These are phyloP conservation scores for Hippocampus abdominalis DNA, from an alignment of 2,113 vertebrate species.

Conservation along the genomic window DNA sequence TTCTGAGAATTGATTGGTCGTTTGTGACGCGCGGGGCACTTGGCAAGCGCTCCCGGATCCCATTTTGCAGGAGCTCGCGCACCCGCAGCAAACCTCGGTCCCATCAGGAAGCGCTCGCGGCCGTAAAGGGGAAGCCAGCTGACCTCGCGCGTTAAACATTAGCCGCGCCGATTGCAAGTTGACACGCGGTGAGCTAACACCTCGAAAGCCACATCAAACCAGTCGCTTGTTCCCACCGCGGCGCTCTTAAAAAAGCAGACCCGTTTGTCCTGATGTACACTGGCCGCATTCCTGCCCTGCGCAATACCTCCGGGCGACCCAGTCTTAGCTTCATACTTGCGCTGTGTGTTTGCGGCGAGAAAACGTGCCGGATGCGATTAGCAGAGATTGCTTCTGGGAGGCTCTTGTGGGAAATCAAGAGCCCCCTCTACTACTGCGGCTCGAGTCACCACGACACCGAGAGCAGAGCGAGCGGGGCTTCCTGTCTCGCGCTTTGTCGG, in stretches of 20 bases:
- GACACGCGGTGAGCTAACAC: too few relatives aligned
- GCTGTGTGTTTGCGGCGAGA: conserved; percentile 17
- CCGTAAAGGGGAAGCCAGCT: not conserved
- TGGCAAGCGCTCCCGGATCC: conserved; percentile 24
- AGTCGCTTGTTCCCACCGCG: not conserved
- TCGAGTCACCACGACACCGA: conserved; percentile 17
- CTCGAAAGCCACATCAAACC: not conserved
- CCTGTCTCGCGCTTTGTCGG: not conserved
- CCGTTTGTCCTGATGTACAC: conserved; percentile 49
- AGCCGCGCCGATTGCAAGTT: not conserved
- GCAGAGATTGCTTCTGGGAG: conserved; percentile 29
- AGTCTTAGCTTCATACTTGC: not conserved
- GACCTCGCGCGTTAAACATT: not conserved
- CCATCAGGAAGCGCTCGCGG: not conserved
- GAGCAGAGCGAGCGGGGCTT: conserved; percentile 2
- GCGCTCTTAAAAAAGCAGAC: conserved; percentile 31
- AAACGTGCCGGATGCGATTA: conserved; percentile 42
- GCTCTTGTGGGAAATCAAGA: conserved; percentile 45
- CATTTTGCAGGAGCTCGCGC: conserved; percentile 9
- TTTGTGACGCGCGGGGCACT: conserved; percentile 29
- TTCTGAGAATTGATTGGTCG: conserved; percentile 44
- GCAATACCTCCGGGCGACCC: conserved; percentile 35
- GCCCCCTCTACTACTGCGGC: conserved; percentile 23
- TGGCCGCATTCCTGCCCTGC: conserved; percentile 43
- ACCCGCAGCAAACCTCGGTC: not conserved